Evolutionary conservation across 2,113 vertebrate genomes (phyloP), one percentile per base, ranked within the genome.

Genomic region (Lipophrys pholis): DNA sequence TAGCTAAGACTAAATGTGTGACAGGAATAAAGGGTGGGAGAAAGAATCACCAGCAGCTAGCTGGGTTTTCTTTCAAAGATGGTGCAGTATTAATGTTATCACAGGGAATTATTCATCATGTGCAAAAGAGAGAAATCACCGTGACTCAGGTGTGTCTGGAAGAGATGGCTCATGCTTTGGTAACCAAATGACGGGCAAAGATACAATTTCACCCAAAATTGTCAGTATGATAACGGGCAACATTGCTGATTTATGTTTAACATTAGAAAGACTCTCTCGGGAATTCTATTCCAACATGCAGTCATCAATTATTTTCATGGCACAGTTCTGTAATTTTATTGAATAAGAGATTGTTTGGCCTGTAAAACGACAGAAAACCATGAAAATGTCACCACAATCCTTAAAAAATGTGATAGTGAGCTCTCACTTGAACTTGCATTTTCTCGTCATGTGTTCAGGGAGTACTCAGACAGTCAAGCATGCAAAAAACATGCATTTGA

Each of bases 181-280:
- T 81, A 57, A 61, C 45, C 66, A 61, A 68, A 67, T 48, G 30
- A 54, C 30, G 45, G 63, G 67, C 54, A 35, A 39, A 67, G 72
- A 76, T 86, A 40, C 72, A 21, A 38, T 87, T 85, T 72, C 51
- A 52, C 40, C 40, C 42, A 6, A 17, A 57, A 71, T 84, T 76
- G 73, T 82, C 84, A 65, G 5, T 36, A 41, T 36, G 43, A 73
- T 58, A 17, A 41, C 7, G 59, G 35, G 10, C 60, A n/a, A 43
- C 57, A 46, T 52, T 69, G n/a, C 36, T 48, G 15, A 30, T 64
- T 67, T 9, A 45, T 51, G 35, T 72, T 65, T 48, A 73, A 56
- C 62, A 66, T 35, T 41, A 64, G 41, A 36, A 36, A 15, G 6
- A 3, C 60, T 10, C 14, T 15, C 0, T n/a, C 1, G 5, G 41